phyloP scores from a whole-genome alignment of 2,113 vertebrate species.

The Rynchops niger region DNA sequence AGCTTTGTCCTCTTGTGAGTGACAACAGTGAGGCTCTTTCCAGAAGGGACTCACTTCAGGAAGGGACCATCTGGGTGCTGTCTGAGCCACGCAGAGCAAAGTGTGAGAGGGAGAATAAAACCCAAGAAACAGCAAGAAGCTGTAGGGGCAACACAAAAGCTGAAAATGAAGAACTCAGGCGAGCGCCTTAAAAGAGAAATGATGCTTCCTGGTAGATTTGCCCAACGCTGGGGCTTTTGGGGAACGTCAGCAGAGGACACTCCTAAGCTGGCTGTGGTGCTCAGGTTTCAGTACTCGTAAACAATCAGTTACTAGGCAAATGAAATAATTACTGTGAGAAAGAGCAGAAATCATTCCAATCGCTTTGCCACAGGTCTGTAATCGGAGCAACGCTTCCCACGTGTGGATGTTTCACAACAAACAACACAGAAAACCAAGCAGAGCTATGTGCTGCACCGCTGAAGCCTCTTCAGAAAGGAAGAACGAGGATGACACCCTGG shows the following conservation, averaged over 20 bases:
- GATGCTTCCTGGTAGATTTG: background rate
- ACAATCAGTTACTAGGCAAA: background rate
- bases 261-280: background rate
- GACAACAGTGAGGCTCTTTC: background rate
- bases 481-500: background rate
- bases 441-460: background rate
- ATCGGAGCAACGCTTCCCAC: background rate
- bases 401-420: background rate
- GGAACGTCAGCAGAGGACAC: background rate
- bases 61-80: constrained; percentile 25
- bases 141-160: background rate
- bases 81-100: background rate
- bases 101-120: background rate
- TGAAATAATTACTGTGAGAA: background rate
- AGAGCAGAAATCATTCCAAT: background rate
- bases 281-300: background rate
- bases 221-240: background rate
- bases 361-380: background rate
- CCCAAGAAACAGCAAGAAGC: background rate
- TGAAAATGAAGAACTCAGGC: background rate
- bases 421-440: background rate
- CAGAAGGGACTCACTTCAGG: background rate
- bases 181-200: background rate
- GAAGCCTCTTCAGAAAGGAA: background rate
- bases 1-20: background rate